Base-by-base conservation (phyloP, 2,797 vertebrate species). In the Lagorchestes hirsutus region DNA sequence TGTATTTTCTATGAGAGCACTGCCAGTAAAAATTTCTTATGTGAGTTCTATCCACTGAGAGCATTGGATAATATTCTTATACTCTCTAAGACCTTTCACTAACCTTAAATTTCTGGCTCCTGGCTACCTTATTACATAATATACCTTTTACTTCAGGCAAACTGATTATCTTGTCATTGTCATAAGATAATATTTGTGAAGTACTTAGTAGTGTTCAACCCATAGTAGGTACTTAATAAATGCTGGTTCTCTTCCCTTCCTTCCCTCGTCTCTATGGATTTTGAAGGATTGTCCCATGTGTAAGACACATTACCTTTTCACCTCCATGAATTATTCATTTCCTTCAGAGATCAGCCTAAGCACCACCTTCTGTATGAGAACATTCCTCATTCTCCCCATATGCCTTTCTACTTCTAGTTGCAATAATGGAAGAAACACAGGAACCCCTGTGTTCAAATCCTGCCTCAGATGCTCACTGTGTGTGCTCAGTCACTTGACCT, bases 1-100 rank as follows among this genome's bases (percentile, higher is more conserved):
- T 96, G 0, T 87, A 90, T 94, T 94, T 96, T 95, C 92, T 92
- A 92, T 92, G 95, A 96, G 22, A 29, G 94, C 3, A 12, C 67
- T 54, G 95, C 31, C 54, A 92, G 92, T 62, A 82, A 82, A 92
- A 94, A 95, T 27, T 95, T 97, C 90, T 93, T 90, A 59, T 12
- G 9, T 91, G 95, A 96, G 14, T 82, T 95, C 1, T 16, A 59
- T n/a, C n/a, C 14, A 94, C n/a, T 56, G 90, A 93, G 24, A 40
- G 54, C 91, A 95, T 34, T 55, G 96, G 91, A 92, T 59, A 62
- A 93, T 59, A 57, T 54, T 93, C 6, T 82, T 54, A 46, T n/a
- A 54, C 6, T 95, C 93, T 14, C 6, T 93, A 94, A 94, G n/a
- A 52, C 24, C 92, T 94, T 46, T 90, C 6, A 82, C 11, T 90